Percentiles rank a stretch among this genome's conserved stretches.
Conservation (phyloP, 2,113 vertebrate species). For the Erythrocercus mccallii region DNA sequence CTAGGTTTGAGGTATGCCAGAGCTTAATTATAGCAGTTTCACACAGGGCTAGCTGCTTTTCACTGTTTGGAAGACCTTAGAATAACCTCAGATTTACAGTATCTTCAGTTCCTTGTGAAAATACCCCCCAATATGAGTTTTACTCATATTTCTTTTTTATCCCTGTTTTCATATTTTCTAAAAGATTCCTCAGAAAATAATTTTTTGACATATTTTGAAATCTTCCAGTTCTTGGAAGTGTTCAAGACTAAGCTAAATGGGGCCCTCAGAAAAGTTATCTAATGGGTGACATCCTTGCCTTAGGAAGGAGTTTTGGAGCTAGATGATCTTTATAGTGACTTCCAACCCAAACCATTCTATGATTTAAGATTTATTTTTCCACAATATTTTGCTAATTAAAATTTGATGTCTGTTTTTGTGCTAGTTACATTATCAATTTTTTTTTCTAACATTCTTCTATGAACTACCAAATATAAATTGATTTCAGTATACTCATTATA, state of each 20-base stretch:
- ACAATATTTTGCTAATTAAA: background rate
- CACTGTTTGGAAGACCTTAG: background rate
- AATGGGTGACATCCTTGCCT: background rate
- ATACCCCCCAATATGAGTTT: background rate
- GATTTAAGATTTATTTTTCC: background rate
- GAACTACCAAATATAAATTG: background rate
- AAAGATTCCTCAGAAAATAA: background rate
- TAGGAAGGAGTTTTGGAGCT: background rate
- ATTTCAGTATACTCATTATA: background rate
- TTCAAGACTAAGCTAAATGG: background rate
- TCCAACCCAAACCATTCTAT: background rate
- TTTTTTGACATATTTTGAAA: background rate
- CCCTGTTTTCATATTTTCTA: background rate
- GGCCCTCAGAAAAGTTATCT: rapidly evolving
- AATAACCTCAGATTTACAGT: background rate
- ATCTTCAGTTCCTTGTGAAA: background rate
- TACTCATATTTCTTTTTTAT: too few species aligned
- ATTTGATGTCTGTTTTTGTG: background rate
- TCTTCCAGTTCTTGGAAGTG: background rate
- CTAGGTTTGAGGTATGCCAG: background rate
- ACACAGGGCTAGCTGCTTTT: background rate
- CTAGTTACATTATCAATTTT: background rate
- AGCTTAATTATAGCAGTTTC: background rate
- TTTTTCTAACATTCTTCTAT: background rate
- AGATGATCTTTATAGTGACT: background rate